Base-by-base conservation (phyloP, 2,888 invertebrate species). In the Meiosimyza decipiens region DNA sequence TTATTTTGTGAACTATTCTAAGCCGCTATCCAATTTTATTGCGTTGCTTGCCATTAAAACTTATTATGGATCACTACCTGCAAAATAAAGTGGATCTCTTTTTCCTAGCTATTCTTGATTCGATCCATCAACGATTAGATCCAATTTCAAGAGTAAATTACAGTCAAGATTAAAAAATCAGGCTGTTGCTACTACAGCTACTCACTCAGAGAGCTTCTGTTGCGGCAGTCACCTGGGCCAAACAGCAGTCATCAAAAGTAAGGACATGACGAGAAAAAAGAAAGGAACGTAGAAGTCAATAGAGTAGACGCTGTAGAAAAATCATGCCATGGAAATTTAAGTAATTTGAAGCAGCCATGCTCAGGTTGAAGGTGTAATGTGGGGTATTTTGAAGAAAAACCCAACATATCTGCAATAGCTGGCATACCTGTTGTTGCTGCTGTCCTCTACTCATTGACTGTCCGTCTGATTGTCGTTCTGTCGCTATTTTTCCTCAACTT, bases 361-460 rank as follows among this genome's bases (percentile, higher is more conserved):
- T 66, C 71, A 71, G 71, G 73, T 71, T 73, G 71, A 71, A 73
- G 73, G 71, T 71, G 73, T 64, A 73, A 71, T 68, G 49, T 65
- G 70, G 64, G 73, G 59, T 40, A 71, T 71, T 66, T 50, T 16
- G 51, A 9, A 22, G 16, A 33, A 50, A 12, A 28, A 28, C 15
- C 50, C 22, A 22, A 51, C 13, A 13, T 28, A 22, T 13, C 40
- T 40, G 40, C 40, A 40, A 40, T 40, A 40, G 40, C 40, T 40
- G 40, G 40, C 40, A 40, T 40, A 40, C 40, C 40, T 40, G 40
- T 40, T 40, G 15, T 16, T 7, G 7, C 64, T 64, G 64, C 50
- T 50, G 64, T 64, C 64, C 64, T 64, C 13, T 18, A 16, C 54
- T 54, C 18, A 16, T 1, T 54, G 54, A 16, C 12, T 54, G 59